Base-by-base conservation (phyloP, 2,888 invertebrate genomes). In the Cerastis rubricosa region DNA sequence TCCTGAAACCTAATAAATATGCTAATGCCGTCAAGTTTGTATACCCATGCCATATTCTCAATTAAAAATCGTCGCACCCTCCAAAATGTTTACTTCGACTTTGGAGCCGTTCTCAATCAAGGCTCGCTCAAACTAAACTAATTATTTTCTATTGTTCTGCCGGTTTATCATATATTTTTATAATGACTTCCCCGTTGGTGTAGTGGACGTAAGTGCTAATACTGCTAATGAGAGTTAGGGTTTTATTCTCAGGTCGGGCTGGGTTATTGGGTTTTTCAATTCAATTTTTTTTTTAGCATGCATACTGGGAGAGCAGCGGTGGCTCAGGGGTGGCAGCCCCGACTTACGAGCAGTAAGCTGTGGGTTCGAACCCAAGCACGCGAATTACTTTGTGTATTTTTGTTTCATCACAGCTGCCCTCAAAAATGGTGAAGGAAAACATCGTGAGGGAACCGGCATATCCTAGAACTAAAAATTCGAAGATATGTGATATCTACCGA, bases 11-110 rank as follows among this genome's bases (percentile, higher is more conserved):
- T 74, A 76, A 87, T 86, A 80, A 87, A 87, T 69, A 86, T 87
- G 86, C 65, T 79, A 86, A 87, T 84, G 59, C 17, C 66, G 63
- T 66, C 59, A 78, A 81, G 73, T 81, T 84, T 77, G 61, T 61
- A 47, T 71, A 72, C 64, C 65, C 59, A n/a, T n/a, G 40, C 57
- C 76, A 80, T 76, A 73, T 77, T 76, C 29, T 74, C 63, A 82
- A 85, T 87, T 85, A 84, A 87, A 87, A 87, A 85, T 77, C 29
- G 63, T 54, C 65, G 71, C 66, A 35, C 59, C 49, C 69, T 59
- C 57, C 70, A 74, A 57, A 73, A 67, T 78, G 76, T 83, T 84
- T 81, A 66, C 65, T 74, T 68, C 29, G 67, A 80, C 67, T 76
- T 82, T 64, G 40, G n/a, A 71, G 63, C 54, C 8, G 66, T 51